Base-by-base conservation (phyloP, 2,113 vertebrate species). In the Oxygymnocypris stewartii region DNA sequence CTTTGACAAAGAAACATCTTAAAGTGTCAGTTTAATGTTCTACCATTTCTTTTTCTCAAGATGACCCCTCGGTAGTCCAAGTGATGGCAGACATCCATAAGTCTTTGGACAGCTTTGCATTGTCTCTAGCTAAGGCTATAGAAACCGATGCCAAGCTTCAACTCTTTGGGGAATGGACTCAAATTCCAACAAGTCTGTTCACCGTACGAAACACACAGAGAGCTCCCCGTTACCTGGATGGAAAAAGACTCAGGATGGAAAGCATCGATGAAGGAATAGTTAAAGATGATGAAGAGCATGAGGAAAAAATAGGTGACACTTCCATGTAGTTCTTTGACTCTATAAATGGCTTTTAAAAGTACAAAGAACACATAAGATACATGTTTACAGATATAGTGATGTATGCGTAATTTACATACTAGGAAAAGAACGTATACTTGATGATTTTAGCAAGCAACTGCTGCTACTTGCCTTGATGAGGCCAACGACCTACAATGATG, bases 231-330 rank as follows among this genome's bases (percentile, higher is more conserved):
- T 94, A 95, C 82, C 95, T 94, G 6, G 92, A 94, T 2, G 94
- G 94, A 20, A 97, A 98, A 90, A 96, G 96, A 92, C 94, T 97
- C 82, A 95, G 95, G 90, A 88, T 99, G 92, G 96, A 99, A 91
- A 99, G 98, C 89, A 99, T 99, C 0, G 96, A 98, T 47, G 98
- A 99, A 93, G 98, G 97, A 84, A 96, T 95, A 4, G 87, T 96
- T 73, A 96, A 92, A 93, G 94, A 96, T 3, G 42, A 73, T 14
- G 87, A 89, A 0, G 91, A 93, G 69, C 90, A 79, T 13, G 82
- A 82, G 18, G 88, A 81, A 79, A 82, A 80, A 40, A 54, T 74
- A 54, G 42, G 44, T 61, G 82, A 88, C 31, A 79, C 28, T 77
- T 80, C 69, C 49, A 61, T 54, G 10, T 86, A 86, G 67, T 79